Evolutionary conservation across 2,797 vertebrate genomes (phyloP).

Genomic region (Gallinago nigripennis): DNA sequence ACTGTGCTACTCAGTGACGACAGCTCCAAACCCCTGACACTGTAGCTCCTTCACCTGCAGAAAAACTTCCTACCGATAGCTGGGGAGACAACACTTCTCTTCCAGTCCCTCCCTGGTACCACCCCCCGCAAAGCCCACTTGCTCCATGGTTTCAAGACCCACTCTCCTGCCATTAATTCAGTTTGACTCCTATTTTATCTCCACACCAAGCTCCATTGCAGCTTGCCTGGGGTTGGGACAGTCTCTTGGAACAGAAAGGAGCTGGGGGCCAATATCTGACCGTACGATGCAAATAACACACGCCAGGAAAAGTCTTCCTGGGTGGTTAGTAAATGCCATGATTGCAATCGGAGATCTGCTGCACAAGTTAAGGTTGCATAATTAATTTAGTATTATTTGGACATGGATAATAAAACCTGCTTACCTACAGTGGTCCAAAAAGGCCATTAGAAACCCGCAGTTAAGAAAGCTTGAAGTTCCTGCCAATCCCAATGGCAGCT

Average conservation of each 20-base stretch:
- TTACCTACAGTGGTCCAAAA: slow-evolving; percentile 23
- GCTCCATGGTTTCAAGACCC: fast-evolving
- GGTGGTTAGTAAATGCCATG: neutral
- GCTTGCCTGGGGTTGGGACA: neutral
- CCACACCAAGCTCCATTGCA: neutral
- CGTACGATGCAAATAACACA: fast-evolving
- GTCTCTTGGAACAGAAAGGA: neutral
- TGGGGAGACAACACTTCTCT: neutral
- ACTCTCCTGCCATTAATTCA: neutral
- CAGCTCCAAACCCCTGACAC: neutral
- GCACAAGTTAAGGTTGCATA: neutral
- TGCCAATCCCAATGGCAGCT: slow-evolving; percentile 44
- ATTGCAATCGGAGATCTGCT: neutral
- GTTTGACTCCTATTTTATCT: neutral
- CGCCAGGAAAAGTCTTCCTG: neutral
- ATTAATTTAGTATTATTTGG: slow-evolving; percentile 37
- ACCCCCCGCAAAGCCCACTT: neutral
- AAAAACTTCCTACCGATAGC: neutral
- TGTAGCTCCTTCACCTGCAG: neutral
- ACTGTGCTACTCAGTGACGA: neutral
- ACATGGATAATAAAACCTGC: slow-evolving; percentile 21
- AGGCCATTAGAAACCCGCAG: slow-evolving; percentile 31
- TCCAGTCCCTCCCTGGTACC: neutral
- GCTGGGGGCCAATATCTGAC: neutral
- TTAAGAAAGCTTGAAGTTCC: slow-evolving; percentile 35